These are phyloP conservation scores for Amphiura filiformis DNA, from an alignment of 35 echinoderm and acorn worm genomes.

Conservation along the genomic window DNA sequence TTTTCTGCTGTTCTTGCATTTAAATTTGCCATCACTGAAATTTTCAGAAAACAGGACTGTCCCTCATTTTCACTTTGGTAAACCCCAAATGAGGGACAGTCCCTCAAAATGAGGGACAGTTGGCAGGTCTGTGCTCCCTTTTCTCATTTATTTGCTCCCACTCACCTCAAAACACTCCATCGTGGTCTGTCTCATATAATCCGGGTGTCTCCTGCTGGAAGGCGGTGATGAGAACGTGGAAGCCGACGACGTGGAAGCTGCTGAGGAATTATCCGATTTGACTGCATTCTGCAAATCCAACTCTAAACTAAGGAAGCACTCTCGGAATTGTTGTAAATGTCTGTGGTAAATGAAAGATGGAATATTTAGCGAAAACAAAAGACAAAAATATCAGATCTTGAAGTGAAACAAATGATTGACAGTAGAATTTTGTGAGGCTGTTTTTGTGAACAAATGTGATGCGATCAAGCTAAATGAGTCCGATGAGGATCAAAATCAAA, in stretches of 20 bases:
- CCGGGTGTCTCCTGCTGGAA: constrained; percentile 10
- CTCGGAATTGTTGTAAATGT: constrained; percentile 72
- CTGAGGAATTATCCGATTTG: neutral
- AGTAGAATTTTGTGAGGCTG: neutral
- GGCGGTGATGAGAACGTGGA: neutral
- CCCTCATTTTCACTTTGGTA: too few relatives aligned
- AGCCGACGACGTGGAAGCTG: neutral
- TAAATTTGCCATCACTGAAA: too few relatives aligned
- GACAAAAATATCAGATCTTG: neutral
- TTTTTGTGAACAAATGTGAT: too few relatives aligned
- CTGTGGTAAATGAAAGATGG: constrained; percentile 30
- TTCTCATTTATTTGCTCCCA: too few relatives aligned
- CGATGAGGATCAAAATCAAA: too few relatives aligned
- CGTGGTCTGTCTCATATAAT: constrained; percentile 82
- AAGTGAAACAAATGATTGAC: neutral
- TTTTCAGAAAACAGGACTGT: too few relatives aligned
- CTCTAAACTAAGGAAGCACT: constrained; percentile 78
- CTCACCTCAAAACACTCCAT: constrained; percentile 86
- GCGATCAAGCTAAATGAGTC: too few relatives aligned
- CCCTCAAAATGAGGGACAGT: too few relatives aligned
- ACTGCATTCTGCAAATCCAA: constrained; percentile 25
- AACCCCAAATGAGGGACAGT: too few relatives aligned
- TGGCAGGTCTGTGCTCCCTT: too few relatives aligned
- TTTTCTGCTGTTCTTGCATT: too few relatives aligned
- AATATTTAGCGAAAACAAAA: neutral